Base-by-base conservation (phyloP, 2,113 vertebrate species). In the Spheniscus mendiculus region DNA sequence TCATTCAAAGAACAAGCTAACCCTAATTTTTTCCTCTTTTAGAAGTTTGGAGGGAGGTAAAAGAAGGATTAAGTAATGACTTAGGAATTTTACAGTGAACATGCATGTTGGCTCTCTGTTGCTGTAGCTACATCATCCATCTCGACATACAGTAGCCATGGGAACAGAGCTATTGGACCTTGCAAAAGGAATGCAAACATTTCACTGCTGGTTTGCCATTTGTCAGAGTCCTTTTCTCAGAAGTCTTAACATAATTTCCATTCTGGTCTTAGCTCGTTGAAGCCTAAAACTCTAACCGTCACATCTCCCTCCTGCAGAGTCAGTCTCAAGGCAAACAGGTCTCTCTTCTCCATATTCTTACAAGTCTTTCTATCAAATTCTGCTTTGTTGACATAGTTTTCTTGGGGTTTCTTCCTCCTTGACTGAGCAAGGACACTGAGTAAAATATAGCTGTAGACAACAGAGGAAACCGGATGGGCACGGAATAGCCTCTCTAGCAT, bases 91-190 rank as follows among this genome's bases (percentile, higher is more conserved):
- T 87, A 66, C 56, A 83, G 25, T 87, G 89, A 95, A 72, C 83
- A 69, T 90, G 62, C 91, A 83, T 82, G 78, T 73, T 97, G 96
- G 73, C 91, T 80, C 36, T 79, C 66, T 79, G 89, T 95, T 94
- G 84, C 91, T 91, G 85, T 89, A 95, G 90, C 95, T 96, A 47
- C 93, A 83, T 92, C 95, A 77, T 90, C 63, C 63, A 45, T 93
- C 86, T 93, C 88, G 88, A 92, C 88, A 81, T 90, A 94, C 83
- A 93, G 95, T 96, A 97, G 95, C 96, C 97, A 96, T 97, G 96
- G 95, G 93, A 96, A 96, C 95, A 93, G 83, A 74, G 66, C 93
- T 92, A 73, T 77, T 88, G 81, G 70, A 89, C 84, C 50, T 70
- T 96, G 72, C 66, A 87, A 40, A 87, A 91, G 89, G 94, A 96